Conservation (phyloP, 2,113 vertebrate genomes). For the Chinchilla lanigera region DNA sequence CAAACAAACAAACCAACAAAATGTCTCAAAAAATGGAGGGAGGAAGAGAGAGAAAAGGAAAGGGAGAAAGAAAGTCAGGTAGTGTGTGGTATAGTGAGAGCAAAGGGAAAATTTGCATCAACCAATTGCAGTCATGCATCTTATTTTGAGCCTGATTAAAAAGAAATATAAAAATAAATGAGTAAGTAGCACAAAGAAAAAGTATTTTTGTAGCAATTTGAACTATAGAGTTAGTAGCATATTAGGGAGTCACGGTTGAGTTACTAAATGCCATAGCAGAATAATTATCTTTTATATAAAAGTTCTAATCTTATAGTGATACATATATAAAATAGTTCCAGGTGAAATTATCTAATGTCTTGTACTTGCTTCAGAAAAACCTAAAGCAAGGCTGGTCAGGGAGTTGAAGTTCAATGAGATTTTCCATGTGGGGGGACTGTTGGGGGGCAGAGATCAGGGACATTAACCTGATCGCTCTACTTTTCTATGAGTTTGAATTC, state of each 20-base stretch:
- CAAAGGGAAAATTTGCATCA: background rate
- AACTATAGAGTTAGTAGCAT: background rate
- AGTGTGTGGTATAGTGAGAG: rapidly evolving
- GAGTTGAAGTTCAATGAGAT: background rate
- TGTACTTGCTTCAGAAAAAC: background rate
- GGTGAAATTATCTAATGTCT: background rate
- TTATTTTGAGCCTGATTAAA: constrained; percentile 12
- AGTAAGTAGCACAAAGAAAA: background rate
- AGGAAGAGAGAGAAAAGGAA: no score
- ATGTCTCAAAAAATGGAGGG: background rate
- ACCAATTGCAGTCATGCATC: background rate
- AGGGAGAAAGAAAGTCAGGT: background rate
- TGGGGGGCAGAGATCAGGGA: background rate
- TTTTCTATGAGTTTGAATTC: background rate
- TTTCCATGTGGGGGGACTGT: background rate
- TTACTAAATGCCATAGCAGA: background rate
- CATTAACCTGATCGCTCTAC: background rate
- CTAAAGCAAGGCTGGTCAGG: background rate
- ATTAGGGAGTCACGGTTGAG: background rate
- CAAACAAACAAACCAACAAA: background rate
- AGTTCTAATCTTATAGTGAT: background rate
- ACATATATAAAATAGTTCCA: background rate
- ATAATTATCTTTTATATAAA: background rate
- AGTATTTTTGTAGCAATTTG: background rate
- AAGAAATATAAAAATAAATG: constrained; percentile 2